Percentiles rank a stretch among this genome's conserved stretches.
phyloP scores from a whole-genome alignment of 2,113 vertebrate genomes.

The Enhydra lutris region DNA sequence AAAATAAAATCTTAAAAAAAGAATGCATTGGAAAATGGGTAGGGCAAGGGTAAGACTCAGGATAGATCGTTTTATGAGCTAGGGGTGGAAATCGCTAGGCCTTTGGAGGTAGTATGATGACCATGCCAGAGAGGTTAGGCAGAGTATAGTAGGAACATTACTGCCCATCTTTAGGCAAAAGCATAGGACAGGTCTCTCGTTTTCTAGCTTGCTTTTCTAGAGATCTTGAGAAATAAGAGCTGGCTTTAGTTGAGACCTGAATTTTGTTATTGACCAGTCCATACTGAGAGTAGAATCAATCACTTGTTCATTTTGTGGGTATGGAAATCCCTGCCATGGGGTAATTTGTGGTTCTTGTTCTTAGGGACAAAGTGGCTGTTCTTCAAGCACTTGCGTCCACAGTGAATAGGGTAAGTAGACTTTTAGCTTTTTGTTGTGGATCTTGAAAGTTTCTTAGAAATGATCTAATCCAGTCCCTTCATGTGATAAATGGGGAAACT shows the following conservation, averaged over 20 bases:
- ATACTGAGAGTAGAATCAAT: not conserved
- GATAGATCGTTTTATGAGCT: not conserved
- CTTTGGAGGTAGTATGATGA: not conserved
- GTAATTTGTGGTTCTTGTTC: slow-evolving; percentile 48
- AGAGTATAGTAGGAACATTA: not conserved
- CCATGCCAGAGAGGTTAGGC: not conserved
- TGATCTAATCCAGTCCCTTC: not conserved
- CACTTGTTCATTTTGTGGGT: not conserved
- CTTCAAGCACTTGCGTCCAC: slow-evolving; percentile 91
- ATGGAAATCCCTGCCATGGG: fast-evolving
- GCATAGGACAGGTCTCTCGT: not conserved
- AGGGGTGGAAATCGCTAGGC: not conserved
- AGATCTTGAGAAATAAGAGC: not conserved
- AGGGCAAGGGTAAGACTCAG: not conserved
- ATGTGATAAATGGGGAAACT: not conserved
- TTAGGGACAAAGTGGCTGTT: slow-evolving; percentile 91
- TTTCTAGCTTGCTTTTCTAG: not conserved
- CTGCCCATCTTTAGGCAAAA: not conserved
- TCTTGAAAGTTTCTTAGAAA: not conserved
- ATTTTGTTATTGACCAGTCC: not conserved
- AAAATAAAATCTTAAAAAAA: not conserved
- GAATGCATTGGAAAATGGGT: not conserved
- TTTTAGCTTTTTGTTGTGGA: not conserved
- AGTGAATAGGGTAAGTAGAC: slow-evolving; percentile 87
- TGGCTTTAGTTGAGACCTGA: not conserved